Base-by-base conservation (phyloP, 2,113 vertebrate species). In the Microtus montanus region DNA sequence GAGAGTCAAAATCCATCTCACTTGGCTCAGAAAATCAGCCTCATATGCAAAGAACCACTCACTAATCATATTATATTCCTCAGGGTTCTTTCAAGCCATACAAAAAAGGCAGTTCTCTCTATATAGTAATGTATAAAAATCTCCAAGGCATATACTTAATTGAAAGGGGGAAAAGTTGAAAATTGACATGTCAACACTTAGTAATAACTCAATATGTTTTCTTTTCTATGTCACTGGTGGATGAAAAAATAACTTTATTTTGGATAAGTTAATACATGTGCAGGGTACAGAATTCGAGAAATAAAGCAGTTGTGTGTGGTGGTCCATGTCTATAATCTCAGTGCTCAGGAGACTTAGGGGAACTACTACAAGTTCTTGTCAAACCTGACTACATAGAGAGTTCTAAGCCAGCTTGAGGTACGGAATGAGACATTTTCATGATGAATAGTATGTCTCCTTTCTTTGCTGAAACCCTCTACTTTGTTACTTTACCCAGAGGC, bases 151-250 rank as follows among this genome's bases (percentile, higher is more conserved):
- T 41, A 30, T 64, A 84, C 58, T 84, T 84, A 84, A 63, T 63
- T 83, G n/a, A 83, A 83, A 83, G 63, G 24, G 14, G 26, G 15
- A 8, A 84, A 84, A 30, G 58, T 44, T 28, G 7, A 84, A 95
- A 90, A 94, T 49, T 85, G 38, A 30, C 63, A 89, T 86, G 74
- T n/a, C 49, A 89, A 15, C 91, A 89, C 38, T 89, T 93, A 93
- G 38, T 89, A 89, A 70, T 41, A 90, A 79, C 5, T 89, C 49
- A 91, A 24, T 93, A 89, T 94, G 13, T 79, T 90, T 28, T 49
- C 33, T 89, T 63, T 41, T 38, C 20, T 22, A 79, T 79, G n/a
- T 82, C 88, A 86, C 33, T 80, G 14, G 61, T 93, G 14, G 47
- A 75, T 80, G 64, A 41, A 38, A 94, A 84, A 84, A 68, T 71